phyloP scores from a whole-genome alignment of 2,888 invertebrate genomes.

The Prosapia bicincta region DNA sequence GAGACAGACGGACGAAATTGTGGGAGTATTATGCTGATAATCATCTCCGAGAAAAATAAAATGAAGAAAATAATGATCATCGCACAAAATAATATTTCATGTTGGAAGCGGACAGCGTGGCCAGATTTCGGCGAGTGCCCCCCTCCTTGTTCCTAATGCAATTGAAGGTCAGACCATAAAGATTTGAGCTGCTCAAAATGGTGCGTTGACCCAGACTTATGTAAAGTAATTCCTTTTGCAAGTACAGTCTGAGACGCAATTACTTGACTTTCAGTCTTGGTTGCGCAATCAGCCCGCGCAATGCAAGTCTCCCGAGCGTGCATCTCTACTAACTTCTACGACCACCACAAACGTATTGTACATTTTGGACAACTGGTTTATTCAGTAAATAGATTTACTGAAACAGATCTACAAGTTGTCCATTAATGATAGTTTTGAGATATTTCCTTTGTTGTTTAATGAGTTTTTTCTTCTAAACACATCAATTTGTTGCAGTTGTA shows the following conservation, averaged over 20 bases:
- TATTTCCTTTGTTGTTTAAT: too few relatives aligned
- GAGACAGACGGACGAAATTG: neutral
- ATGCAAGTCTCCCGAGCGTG: too few relatives aligned
- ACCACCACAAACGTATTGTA: too few relatives aligned
- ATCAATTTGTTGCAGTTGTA: too few relatives aligned
- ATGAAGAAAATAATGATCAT: neutral
- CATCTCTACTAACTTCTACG: too few relatives aligned
- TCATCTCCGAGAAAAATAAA: neutral
- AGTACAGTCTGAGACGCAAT: slow-evolving; percentile 12
- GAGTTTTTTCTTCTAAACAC: too few relatives aligned
- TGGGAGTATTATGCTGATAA: neutral
- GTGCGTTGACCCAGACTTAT: slow-evolving; percentile 24
- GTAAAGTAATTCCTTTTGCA: slow-evolving; percentile 11
- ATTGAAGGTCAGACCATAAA: slow-evolving; percentile 18
- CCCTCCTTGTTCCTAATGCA: slow-evolving; percentile 8
- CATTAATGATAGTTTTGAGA: too few relatives aligned
- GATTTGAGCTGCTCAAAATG: slow-evolving; percentile 22
- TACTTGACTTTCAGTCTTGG: neutral
- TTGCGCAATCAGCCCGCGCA: neutral
- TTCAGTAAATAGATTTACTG: too few relatives aligned
- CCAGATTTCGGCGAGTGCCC: neutral
- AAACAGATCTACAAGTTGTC: too few relatives aligned
- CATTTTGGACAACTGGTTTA: too few relatives aligned
- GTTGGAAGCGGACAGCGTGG: neutral
- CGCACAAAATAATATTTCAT: neutral